Conservation (phyloP, 2,888 invertebrate genomes). For the Brassicogethes aeneus region DNA sequence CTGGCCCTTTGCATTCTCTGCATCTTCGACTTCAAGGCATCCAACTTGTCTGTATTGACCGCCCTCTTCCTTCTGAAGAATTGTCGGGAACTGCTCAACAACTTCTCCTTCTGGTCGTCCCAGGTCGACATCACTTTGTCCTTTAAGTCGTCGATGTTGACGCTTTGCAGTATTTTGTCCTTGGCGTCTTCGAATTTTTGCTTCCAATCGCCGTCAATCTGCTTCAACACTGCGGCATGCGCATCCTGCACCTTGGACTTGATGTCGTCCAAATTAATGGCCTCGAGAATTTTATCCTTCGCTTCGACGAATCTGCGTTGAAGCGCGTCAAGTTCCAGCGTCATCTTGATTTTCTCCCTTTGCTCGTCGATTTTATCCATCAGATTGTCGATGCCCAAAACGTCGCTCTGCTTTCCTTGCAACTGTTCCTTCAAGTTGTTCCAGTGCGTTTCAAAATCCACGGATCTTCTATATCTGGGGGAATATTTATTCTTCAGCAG, state of each 20-base stretch:
- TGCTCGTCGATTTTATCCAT: neutral
- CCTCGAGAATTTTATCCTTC: neutral
- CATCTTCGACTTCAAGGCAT: neutral
- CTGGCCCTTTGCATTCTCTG: neutral
- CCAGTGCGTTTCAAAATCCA: neutral
- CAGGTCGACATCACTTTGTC: neutral
- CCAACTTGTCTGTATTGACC: neutral
- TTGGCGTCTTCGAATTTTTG: neutral
- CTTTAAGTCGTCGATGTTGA: neutral
- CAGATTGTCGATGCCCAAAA: neutral
- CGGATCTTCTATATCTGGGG: neutral
- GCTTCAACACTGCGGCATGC: neutral
- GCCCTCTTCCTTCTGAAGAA: neutral
- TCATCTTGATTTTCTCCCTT: neutral
- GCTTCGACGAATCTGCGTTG: neutral
- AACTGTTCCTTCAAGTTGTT: neutral
- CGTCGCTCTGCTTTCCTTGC: neutral
- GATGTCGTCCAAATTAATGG: neutral
- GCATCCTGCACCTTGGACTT: neutral
- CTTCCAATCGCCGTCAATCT: neutral
- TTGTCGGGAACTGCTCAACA: neutral
- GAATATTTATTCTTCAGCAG: neutral
- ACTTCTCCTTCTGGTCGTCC: neutral
- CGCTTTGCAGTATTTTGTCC: neutral
- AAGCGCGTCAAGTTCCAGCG: neutral